Evolutionary conservation across 2,113 vertebrate species (phyloP), one percentile per base, ranked within the genome.

Genomic region (Mirounga angustirostris): DNA sequence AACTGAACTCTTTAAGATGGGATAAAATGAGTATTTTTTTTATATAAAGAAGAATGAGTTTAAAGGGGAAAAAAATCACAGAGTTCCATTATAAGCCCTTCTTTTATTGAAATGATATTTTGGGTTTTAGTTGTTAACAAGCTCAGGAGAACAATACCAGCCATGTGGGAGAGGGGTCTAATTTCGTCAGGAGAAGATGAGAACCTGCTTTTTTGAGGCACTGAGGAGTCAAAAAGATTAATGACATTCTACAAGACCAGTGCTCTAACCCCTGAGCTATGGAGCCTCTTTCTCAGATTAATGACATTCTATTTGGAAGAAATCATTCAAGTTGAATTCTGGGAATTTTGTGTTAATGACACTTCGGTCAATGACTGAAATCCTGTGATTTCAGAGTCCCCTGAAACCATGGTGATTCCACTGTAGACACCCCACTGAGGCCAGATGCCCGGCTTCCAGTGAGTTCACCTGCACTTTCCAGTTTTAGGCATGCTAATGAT

Each of bases 381-480:
- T 85, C 71, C 87, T 91, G 94, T 59, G 65, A 92, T 82, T 96
- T 90, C 71, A 85, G 97, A 97, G 79, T 96, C 76, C 94, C 95
- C 81, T 78, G 92, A 95, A 97, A 86, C 9, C 0, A 4, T 3
- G 56, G 92, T 69, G 81, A 97, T 89, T 74, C 89, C 33, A 81
- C 9, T 0, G 69, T 2, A 80, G 95, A 81, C 18, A 22, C 78
- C 65, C 46, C 61, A 67, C 84, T 74, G 22, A 61, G 59, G 93
- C 81, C 4, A 26, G 94, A 86, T 63, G 91, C 87, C 97, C 94
- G 95, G 92, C 97, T 94, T 63, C 94, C 82, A 94, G 65, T 59
- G 86, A 50, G 84, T 12, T 82, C 92, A 36, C 43, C 96, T 83
- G 26, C 52, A 89, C 95, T 92, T 69, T 30, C 3, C 89, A 97